phyloP scores from a whole-genome alignment of 2,888 invertebrate genomes.

The Aethes cnicana region DNA sequence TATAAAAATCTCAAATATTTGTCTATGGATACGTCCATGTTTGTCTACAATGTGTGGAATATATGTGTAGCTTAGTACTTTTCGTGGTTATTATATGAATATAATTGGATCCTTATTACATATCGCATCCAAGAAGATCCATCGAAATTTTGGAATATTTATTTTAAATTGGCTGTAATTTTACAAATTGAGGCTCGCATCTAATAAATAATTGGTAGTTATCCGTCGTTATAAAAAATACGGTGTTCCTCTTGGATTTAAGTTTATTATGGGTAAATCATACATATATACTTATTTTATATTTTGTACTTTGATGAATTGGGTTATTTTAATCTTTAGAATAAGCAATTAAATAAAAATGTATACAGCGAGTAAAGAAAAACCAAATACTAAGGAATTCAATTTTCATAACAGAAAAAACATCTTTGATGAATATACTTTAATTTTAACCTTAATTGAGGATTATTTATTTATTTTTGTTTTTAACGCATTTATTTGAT shows the following conservation, averaged over 20 bases:
- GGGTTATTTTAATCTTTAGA: slow-evolving; percentile 19
- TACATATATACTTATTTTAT: slow-evolving; percentile 22
- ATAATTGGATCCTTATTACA: slow-evolving; percentile 33
- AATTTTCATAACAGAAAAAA: no score
- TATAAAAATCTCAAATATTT: slow-evolving; percentile 40
- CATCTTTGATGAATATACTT: no score
- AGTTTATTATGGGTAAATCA: slow-evolving; percentile 16
- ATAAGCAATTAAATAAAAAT: slow-evolving; percentile 16
- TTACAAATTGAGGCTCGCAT: slow-evolving; percentile 25
- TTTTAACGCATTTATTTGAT: neutral
- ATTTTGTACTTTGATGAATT: slow-evolving; percentile 17
- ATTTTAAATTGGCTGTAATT: slow-evolving; percentile 33
- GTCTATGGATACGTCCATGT: slow-evolving; percentile 63
- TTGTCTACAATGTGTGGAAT: slow-evolving; percentile 53
- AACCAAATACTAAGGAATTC: neutral
- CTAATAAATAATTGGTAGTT: slow-evolving; percentile 12
- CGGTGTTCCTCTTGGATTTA: slow-evolving; percentile 27
- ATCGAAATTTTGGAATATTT: slow-evolving; percentile 30
- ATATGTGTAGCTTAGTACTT: slow-evolving; percentile 49
- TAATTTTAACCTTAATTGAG: no score
- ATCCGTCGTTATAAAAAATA: neutral
- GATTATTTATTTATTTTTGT: no score
- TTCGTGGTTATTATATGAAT: slow-evolving; percentile 29
- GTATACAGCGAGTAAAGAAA: slow-evolving; percentile 17
- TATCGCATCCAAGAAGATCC: slow-evolving; percentile 33